These are phyloP conservation scores for Chaetorhynchus papuensis DNA, from an alignment of 2,113 vertebrate species.

Conservation along the genomic window DNA sequence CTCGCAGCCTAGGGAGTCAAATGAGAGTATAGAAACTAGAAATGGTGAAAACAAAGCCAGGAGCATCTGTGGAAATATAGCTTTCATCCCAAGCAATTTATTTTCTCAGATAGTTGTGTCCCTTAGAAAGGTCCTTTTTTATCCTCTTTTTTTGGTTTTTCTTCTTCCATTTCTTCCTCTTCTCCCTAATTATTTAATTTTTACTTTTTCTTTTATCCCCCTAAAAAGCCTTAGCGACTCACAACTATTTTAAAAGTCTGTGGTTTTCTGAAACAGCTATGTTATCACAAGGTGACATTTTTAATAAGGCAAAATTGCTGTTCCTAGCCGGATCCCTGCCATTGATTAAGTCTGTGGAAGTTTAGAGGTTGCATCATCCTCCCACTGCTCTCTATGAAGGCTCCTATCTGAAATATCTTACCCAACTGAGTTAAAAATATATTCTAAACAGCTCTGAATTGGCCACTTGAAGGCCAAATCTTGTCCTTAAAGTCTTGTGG, in stretches of 20 bases:
- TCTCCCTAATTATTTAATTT: not conserved
- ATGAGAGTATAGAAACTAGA: not conserved
- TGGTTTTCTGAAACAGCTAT: not conserved
- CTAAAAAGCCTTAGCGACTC: not conserved
- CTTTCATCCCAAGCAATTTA: not conserved
- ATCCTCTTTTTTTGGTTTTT: not conserved
- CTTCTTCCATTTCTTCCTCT: not conserved
- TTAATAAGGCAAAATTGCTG: not conserved
- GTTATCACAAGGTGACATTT: not conserved
- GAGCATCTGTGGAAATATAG: not conserved
- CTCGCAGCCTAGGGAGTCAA: not conserved
- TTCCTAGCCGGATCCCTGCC: not conserved
- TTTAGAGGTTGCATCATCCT: not conserved
- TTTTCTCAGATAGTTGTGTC: not conserved
- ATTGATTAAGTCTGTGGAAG: not conserved
- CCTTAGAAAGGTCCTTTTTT: not conserved
- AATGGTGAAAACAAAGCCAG: not conserved
- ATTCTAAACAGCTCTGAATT: not conserved
- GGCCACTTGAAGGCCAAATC: not conserved
- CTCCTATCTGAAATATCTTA: not conserved
- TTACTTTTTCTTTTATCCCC: accelerated
- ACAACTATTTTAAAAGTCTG: not conserved
- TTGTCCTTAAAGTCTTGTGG: not conserved
- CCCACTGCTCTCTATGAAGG: not conserved
- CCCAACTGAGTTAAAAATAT: not conserved